Evolutionary conservation across 2,888 invertebrate genomes (phyloP), one percentile per base, ranked within the genome.

Genomic region (Notodonta dromedarius): DNA sequence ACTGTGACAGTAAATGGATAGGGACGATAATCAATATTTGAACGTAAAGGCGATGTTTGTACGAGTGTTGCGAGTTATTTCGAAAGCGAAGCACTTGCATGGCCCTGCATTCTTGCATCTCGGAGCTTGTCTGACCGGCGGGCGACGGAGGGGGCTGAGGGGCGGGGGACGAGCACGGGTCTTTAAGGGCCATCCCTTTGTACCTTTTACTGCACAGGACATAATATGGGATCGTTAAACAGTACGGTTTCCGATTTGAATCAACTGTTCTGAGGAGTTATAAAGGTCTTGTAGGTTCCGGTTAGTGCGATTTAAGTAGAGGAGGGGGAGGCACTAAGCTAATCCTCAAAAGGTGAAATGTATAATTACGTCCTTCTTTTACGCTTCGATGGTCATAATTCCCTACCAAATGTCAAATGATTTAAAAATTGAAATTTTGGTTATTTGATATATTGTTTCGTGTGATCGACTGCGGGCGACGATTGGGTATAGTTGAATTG

Each of bases 81-180:
- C 86, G 89, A 90, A 90, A 90, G 89, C 86, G 79, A 83, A 83
- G 87, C 79, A 84, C 84, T 84, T 80, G 76, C 79, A 58, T 67
- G 79, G 82, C 80, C 74, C 85, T 84, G 89, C 89, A 90, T 91
- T 92, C 92, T 91, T 91, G 88, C 79, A 84, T 84, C 85, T 80
- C 80, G 75, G 79, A 90, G 87, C 90, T 84, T 70, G 92, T 91
- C 82, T 77, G 84, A 92, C 92, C 90, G 88, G 90, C 85, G 79
- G 67, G 69, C 74, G 74, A 66, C 68, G 70, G 69, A 72, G 71
- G 76, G 76, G 78, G 74, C 66, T 58, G 46, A 44, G 54, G 8
- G 58, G 60, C 12, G 40, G 60, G 55, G 46, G 54, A 62, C 54
- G 54, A 57, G 39, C 52, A 62, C 60, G 60, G 65, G 69, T 66